These are phyloP conservation scores for Apamea monoglypha DNA, from an alignment of 2,888 invertebrate species.

Conservation along the genomic window DNA sequence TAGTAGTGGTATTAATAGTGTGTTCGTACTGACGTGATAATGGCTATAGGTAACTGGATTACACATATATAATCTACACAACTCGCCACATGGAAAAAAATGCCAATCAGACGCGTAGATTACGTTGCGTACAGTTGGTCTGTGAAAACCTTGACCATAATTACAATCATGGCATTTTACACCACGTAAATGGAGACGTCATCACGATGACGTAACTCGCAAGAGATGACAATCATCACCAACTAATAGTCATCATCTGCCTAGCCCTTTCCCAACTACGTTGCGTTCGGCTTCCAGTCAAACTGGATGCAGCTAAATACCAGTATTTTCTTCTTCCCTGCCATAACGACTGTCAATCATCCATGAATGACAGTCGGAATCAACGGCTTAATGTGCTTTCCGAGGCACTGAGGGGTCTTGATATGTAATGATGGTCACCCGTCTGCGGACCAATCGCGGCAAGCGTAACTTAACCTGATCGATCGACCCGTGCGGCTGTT, in stretches of 20 bases:
- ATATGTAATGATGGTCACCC: too few species aligned
- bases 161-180: not conserved
- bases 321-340: too few species aligned
- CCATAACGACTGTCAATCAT: not conserved
- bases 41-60: not conserved
- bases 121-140: not conserved
- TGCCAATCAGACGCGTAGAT: not conserved
- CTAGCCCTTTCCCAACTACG: not conserved
- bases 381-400: not conserved
- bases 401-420: too few species aligned
- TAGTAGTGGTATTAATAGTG: not conserved
- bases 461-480: too few species aligned
- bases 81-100: not conserved
- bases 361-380: not conserved
- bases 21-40: slow-evolving; percentile 1
- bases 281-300: not conserved
- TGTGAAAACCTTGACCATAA: not conserved
- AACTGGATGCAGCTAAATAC: not conserved
- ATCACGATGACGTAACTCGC: not conserved
- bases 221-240: not conserved
- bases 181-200: not conserved
- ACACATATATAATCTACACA: not conserved
- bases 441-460: too few species aligned
- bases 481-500: too few species aligned
- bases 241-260: not conserved